These are phyloP conservation scores for Lithobates pipiens DNA, from an alignment of 2,797 vertebrate genomes.

Conservation along the genomic window DNA sequence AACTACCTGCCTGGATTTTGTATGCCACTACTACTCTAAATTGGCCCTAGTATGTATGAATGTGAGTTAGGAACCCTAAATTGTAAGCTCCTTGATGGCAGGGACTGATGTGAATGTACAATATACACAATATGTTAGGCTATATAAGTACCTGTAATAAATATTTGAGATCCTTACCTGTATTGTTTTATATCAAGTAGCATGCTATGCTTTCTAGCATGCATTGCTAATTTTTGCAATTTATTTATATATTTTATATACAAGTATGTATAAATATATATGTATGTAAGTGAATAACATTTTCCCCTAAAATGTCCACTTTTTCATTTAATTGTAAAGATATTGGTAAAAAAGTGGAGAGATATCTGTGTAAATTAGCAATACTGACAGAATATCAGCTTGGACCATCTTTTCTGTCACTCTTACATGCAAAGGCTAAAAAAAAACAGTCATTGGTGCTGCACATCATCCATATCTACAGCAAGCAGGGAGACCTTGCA, in stretches of 20 bases:
- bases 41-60: too few relatives aligned
- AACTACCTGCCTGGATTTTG: too few relatives aligned
- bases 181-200: background rate
- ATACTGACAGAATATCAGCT: conserved; percentile 11
- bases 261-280: too few relatives aligned
- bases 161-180: too few relatives aligned
- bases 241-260: too few relatives aligned
- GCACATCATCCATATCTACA: conserved; percentile 54
- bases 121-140: too few relatives aligned
- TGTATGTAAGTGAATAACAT: background rate
- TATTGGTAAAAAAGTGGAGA: conserved; percentile 20
- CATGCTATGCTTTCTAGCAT: background rate
- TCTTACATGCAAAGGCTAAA: conserved; percentile 20
- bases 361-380: background rate
- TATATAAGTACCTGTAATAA: too few relatives aligned
- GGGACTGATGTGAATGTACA: too few relatives aligned
- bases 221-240: background rate
- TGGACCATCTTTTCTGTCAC: conserved; percentile 40
- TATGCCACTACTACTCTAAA: too few relatives aligned
- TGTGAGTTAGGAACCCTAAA: too few relatives aligned
- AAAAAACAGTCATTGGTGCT: conserved; percentile 15
- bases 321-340: conserved; percentile 28
- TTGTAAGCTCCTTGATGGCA: too few relatives aligned
- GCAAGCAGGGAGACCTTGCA: background rate
- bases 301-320: background rate